Base-by-base conservation (phyloP, 2,888 invertebrate genomes). In the Tortricodes alternella region DNA sequence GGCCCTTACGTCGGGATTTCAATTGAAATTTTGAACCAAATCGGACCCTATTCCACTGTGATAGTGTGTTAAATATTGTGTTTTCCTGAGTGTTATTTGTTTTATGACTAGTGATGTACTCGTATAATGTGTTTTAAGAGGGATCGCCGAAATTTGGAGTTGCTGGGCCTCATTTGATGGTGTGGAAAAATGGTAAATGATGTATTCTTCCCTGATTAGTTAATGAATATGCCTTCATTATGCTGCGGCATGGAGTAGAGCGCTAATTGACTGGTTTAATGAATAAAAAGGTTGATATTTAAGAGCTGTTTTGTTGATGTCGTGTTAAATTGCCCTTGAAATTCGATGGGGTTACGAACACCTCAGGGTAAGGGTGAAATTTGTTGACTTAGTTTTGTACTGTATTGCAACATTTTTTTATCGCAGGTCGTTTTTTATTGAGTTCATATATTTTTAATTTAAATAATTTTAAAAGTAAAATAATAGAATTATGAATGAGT, bases 151-250 rank as follows among this genome's bases (percentile, higher is more conserved):
- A 24, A 11, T 24, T 21, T 16, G 41, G 41, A 41, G 24, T 41
- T n/a, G 57, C 56, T 58, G 62, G 55, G 60, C 64, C 66, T 65
- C 66, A 81, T 77, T 85, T 84, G 75, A 85, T 85, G 85, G 74
- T 83, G 81, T 73, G 70, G 73, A 79, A 85, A 78, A 83, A 89
- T 89, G 89, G 89, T 89, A 87, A 85, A 78, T 70, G 68, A 68
- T 73, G 67, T 73, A 73, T 73, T 52, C 51, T 49, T 65, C 63
- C 69, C 62, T 76, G 71, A 76, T 77, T 73, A 53, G 68, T 75
- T 71, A 71, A 70, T 68, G 65, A 44, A 60, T 37, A 3, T 62
- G 62, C 53, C 53, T 64, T 67, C 63, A 66, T 67, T 65, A 66
- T 65, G 64, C 62, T 60, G 32, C 46, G 61, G 58, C 57, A 58